Conservation (phyloP, 2,888 invertebrate species). For the Scrobipalpa costella region DNA sequence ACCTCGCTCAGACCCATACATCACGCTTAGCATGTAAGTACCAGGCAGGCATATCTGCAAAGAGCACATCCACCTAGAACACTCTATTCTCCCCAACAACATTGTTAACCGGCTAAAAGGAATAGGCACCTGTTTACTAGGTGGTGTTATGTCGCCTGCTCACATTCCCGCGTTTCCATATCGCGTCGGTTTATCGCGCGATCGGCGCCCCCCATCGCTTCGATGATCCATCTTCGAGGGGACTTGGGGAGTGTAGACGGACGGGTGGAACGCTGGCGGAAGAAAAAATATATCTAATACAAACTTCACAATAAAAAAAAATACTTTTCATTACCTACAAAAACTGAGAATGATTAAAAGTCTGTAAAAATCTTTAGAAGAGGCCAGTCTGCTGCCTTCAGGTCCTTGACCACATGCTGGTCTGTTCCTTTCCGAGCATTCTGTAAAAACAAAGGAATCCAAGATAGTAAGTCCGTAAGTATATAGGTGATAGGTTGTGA, state of each 20-base stretch:
- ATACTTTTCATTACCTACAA: too few species aligned
- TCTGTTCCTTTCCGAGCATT: too few species aligned
- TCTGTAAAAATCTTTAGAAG: too few species aligned
- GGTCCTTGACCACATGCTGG: too few species aligned
- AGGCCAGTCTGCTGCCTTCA: too few species aligned
- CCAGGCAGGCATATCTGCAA: conserved; percentile 5
- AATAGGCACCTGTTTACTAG: conserved; percentile 32
- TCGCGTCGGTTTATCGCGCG: conserved; percentile 67
- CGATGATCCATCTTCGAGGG: conserved; percentile 75
- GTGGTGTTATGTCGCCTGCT: conserved; percentile 43
- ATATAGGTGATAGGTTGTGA: too few species aligned
- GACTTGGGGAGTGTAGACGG: conserved; percentile 44
- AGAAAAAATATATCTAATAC: too few species aligned
- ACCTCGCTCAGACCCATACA: conserved; percentile 1
- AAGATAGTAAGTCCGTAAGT: too few species aligned
- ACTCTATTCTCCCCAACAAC: conserved; percentile 8
- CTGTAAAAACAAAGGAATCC: too few species aligned
- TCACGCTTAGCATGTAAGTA: neutral
- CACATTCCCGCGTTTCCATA: conserved; percentile 64
- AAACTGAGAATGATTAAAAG: too few species aligned
- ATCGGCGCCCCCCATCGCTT: conserved; percentile 60
- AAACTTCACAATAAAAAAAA: too few species aligned
- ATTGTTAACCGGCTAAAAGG: conserved; percentile 26
- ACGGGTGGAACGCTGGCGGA: conserved; percentile 35
- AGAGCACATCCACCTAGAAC: conserved; percentile 5